Conservation (phyloP, 2,888 invertebrate genomes). For the Drosophila suboccidentalis region DNA sequence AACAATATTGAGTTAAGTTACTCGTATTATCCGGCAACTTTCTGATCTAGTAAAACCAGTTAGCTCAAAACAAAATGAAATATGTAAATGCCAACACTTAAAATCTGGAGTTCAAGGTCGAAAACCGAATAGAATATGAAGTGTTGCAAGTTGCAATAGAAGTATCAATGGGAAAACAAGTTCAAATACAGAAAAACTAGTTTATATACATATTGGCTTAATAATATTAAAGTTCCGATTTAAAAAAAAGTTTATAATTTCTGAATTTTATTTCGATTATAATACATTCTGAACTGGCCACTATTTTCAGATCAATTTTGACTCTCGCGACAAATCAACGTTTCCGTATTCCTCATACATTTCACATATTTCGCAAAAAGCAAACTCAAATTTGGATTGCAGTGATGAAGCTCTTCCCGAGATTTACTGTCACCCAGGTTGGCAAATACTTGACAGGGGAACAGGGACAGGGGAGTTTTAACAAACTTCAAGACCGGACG, state of each 20-base stretch:
- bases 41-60: conserved; percentile 53
- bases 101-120: conserved; percentile 22
- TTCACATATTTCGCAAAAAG: neutral
- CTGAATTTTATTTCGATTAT: neutral
- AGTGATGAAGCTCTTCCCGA: too few species aligned
- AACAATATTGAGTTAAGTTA: neutral
- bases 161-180: neutral
- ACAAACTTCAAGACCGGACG: neutral
- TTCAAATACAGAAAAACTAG: neutral
- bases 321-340: neutral
- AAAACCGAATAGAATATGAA: neutral
- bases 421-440: too few species aligned
- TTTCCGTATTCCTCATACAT: neutral
- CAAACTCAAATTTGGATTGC: too few species aligned
- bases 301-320: neutral
- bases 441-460: too few species aligned
- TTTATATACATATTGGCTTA: neutral
- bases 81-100: conserved; percentile 22
- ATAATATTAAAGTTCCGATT: conserved; percentile 6
- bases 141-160: neutral
- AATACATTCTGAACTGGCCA: neutral
- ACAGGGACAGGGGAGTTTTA: too few species aligned
- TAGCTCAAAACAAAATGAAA: conserved; percentile 18
- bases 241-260: neutral
- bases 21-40: conserved; percentile 6